A percentile compares a stretch with the other conserved stretches of the same genome.
These are phyloP conservation scores for Scrobipalpa costella DNA, from an alignment of 2,888 invertebrate species.

Conservation along the genomic window DNA sequence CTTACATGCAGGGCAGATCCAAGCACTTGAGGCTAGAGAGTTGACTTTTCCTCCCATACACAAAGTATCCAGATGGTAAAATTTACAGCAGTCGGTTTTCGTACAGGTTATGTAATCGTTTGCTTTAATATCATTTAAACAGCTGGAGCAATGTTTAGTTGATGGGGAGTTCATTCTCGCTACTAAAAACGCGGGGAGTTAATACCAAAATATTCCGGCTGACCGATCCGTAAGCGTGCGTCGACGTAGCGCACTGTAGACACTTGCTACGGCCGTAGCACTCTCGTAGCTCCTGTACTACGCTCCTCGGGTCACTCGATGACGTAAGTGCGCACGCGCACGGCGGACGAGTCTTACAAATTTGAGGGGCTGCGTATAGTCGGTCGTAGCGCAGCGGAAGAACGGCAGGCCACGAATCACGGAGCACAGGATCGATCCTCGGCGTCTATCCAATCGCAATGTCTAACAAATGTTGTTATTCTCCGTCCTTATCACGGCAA, in stretches of 20 bases:
- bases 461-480: background rate
- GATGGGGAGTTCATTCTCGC: background rate
- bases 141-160: background rate
- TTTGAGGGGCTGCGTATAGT: background rate
- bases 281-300: background rate
- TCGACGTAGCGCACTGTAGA: background rate
- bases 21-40: background rate
- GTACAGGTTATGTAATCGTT: background rate
- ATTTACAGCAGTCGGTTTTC: background rate
- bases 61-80: background rate
- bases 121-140: background rate
- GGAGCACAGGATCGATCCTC: background rate
- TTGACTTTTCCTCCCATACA: conserved; percentile 5
- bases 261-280: background rate
- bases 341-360: background rate
- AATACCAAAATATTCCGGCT: too few relatives aligned
- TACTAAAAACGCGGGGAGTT: background rate
- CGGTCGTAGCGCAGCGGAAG: background rate
- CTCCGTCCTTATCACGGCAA: background rate
- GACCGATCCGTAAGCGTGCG: background rate
- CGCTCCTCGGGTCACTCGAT: too few relatives aligned
- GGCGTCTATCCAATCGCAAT: background rate
- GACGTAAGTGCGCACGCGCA: background rate
- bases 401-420: background rate
- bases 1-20: background rate